phyloP scores from a whole-genome alignment of 1,140 invertebrate genomes.

The Cardiocondyla obscurior region DNA sequence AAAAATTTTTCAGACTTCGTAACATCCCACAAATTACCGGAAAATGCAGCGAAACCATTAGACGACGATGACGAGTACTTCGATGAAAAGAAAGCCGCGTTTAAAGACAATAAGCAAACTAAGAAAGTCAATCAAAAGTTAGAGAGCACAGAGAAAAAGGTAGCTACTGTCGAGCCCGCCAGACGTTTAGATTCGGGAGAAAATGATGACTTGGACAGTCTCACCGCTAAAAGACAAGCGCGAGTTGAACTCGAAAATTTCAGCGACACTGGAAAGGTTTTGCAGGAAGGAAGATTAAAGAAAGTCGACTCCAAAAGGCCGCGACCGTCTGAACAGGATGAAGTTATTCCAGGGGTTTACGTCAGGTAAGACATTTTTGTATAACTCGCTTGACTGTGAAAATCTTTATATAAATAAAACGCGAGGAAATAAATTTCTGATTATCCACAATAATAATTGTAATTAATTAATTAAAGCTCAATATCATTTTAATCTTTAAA shows the following conservation, averaged over 20 bases:
- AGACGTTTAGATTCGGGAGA: conserved; percentile 62
- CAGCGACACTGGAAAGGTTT: conserved; percentile 73
- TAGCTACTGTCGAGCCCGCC: conserved; percentile 53
- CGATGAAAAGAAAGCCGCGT: conserved; percentile 68
- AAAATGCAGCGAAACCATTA: conserved; percentile 55
- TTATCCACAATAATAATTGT: neutral
- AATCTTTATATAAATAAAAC: neutral
- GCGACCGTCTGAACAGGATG: conserved; percentile 67
- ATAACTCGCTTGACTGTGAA: neutral
- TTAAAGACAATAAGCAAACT: conserved; percentile 70
- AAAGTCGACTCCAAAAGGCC: conserved; percentile 69
- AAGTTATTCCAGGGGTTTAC: conserved; percentile 76
- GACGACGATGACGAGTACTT: conserved; percentile 67
- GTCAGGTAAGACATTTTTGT: conserved; percentile 71
- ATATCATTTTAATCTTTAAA: neutral
- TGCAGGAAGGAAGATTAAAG: conserved; percentile 74
- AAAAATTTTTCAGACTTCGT: conserved; percentile 12
- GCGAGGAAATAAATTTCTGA: neutral
- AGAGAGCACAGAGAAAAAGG: conserved; percentile 74
- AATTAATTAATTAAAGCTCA: neutral
- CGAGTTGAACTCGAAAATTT: conserved; percentile 79
- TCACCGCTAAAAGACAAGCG: conserved; percentile 72
- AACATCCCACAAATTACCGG: conserved; percentile 77
- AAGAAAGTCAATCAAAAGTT: conserved; percentile 73
- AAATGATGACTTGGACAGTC: conserved; percentile 53